A percentile compares a stretch with the other conserved stretches of the same genome.
Evolutionary conservation across 2,113 vertebrate genomes (phyloP).

Genomic region (Otis tarda): DNA sequence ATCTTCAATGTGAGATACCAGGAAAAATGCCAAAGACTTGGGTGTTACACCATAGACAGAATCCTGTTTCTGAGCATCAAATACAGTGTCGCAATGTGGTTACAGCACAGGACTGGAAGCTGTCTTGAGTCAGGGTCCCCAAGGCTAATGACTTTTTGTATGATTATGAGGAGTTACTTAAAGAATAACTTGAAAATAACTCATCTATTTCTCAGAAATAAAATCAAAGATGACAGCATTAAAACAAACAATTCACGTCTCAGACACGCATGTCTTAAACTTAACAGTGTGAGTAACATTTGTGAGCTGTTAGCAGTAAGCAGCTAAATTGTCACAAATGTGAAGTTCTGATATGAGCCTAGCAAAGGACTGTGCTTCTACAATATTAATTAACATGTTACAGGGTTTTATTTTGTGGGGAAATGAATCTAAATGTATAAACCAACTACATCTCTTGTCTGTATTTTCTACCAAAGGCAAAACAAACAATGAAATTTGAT

Average conservation of each 20-base stretch:
- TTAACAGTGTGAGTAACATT: neutral
- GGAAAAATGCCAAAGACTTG: slow-evolving; percentile 4
- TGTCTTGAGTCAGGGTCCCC: neutral
- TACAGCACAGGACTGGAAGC: slow-evolving; percentile 18
- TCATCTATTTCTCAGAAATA: neutral
- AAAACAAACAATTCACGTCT: neutral
- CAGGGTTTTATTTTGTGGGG: neutral
- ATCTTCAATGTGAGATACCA: neutral
- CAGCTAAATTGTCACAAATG: neutral
- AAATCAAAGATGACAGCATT: slow-evolving; percentile 1
- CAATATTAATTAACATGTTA: neutral
- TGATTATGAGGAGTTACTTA: neutral
- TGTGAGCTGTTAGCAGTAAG: neutral
- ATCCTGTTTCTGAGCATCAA: neutral
- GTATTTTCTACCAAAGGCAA: neutral
- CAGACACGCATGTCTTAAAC: neutral
- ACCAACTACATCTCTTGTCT: neutral
- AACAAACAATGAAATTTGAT: neutral
- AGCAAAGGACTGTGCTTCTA: neutral
- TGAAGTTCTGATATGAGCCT: neutral
- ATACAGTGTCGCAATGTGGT: neutral
- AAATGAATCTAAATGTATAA: neutral
- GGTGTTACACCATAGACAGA: neutral
- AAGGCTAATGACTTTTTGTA: neutral
- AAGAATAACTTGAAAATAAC: neutral